Evolutionary conservation across 2,113 vertebrate genomes (phyloP).

Genomic region (Agapornis roseicollis): DNA sequence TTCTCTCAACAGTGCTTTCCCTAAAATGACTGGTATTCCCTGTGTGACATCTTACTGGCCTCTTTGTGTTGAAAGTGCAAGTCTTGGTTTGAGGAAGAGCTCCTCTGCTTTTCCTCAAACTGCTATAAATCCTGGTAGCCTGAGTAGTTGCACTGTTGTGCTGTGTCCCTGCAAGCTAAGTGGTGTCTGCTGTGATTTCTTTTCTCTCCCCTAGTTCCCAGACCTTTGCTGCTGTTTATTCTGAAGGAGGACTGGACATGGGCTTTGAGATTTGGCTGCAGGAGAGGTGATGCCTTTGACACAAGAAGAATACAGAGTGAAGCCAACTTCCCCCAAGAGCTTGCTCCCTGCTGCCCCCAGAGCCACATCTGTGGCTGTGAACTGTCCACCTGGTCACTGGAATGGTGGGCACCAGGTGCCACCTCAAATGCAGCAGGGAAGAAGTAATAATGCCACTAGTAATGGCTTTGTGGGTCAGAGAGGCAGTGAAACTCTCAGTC

Average conservation of each 20-base stretch:
- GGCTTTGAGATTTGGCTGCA: neutral
- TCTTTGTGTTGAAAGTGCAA: neutral
- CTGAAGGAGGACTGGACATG: neutral
- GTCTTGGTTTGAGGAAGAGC: neutral
- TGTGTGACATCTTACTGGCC: neutral
- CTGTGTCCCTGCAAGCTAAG: neutral
- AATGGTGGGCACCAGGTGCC: fast-evolving
- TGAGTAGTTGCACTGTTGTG: neutral
- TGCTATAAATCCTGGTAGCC: neutral
- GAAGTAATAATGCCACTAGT: neutral
- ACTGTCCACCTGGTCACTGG: neutral
- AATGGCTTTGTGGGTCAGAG: neutral
- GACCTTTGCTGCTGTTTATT: neutral
- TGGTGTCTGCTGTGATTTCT: neutral
- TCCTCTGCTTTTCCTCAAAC: too few relatives aligned
- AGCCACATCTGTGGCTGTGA: neutral
- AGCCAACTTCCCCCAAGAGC: neutral
- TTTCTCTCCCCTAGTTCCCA: neutral
- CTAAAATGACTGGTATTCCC: neutral
- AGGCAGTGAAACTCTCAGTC: neutral
- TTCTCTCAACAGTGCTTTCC: neutral
- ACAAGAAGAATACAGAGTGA: neutral
- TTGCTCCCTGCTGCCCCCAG: neutral
- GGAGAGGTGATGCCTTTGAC: neutral
- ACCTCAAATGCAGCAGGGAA: neutral